Base-by-base conservation (phyloP, 1,140 invertebrate species). In the Camponotus pennsylvanicus region DNA sequence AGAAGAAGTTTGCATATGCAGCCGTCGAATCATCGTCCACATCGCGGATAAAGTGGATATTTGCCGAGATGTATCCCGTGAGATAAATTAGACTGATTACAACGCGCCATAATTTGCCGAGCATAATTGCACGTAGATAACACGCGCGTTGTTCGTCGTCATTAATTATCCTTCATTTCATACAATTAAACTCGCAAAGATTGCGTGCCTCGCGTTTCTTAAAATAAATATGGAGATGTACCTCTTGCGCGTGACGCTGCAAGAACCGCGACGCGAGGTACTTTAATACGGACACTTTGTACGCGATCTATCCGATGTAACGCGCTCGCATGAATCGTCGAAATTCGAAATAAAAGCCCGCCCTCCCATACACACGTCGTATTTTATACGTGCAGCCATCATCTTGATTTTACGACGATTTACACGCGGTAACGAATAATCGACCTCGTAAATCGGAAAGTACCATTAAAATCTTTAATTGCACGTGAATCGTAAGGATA, bases 381-480 rank as follows among this genome's bases (percentile, higher is more conserved):
- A 45, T 75, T 73, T 83, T 83, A 83, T 75, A 59, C 66, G 37
- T 37, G 49, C 37, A 32, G 5, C 18, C 40, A 34, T 64, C 69
- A 27, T 61, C 69, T 83, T 61, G 67, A 37, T 73, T 75, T 83
- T 75, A 83, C 15, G 52, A 27, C 27, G 75, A 83, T 75, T 75
- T 83, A 83, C 79, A 61, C 79, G 37, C 5, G 2, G 27, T 61
- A 73, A 83, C 69, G 40, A 83, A 27, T 27, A 27, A 73, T 83
- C 67, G 67, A 49, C 79, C 55, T 75, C 67, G 55, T 61, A 75
- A 61, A 49, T 73, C 52, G 40, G 8, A 45, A 83, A 66, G 34
- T 61, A 61, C 40, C 27, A 73, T 83, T 61, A 83, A 73, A 27
- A 63, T 55, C n/a, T 63, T 83, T 63, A 83, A 75, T 83, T 73